Base-by-base conservation (phyloP, 2,113 vertebrate genomes). In the Nesogale talazaci region DNA sequence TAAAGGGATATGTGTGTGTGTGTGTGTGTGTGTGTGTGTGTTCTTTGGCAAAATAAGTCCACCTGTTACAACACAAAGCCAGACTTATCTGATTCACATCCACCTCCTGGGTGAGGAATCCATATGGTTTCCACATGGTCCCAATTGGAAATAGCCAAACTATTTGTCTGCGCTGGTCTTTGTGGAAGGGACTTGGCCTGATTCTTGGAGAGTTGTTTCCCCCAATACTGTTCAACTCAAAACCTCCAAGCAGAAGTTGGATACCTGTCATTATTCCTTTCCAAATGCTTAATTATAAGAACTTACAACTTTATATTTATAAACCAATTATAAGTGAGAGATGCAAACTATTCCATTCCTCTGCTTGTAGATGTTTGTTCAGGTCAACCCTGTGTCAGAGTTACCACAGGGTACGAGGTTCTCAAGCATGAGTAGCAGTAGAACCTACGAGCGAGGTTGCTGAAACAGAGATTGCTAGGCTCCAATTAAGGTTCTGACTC, bases 61-160 rank as follows among this genome's bases (percentile, higher is more conserved):
- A 63, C 83, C 83, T 89, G 67, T 92, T 86, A 88, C 72, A 83
- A 84, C 34, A 94, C 72, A 91, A 83, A 17, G 34, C 40, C 38
- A 90, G 80, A 65, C 4, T 25, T 85, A 88, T 59, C 90, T 92
- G 80, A 67, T 94, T 59, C 42, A 23, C 61, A 94, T 56, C 86
- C 36, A 0, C 29, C 87, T 88, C 91, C n/a, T 80, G 75, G 14
- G 46, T 19, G 25, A 89, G 38, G 52, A 90, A 80, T 75, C 88
- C 96, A 95, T 72, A 90, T 95, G 96, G 80, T 92, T 96, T 93
- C 92, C 83, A 95, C 95, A 83, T 90, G 93, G 76, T 67, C 80
- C 90, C 95, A 67, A 79, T 15, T 93, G 93, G 83, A 95, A 96
- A 89, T 86, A 94, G 83, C 67, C 79, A 29, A 74, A 67, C 42